Conservation (phyloP, 2,113 vertebrate species). For the Sebastes schlegelii region DNA sequence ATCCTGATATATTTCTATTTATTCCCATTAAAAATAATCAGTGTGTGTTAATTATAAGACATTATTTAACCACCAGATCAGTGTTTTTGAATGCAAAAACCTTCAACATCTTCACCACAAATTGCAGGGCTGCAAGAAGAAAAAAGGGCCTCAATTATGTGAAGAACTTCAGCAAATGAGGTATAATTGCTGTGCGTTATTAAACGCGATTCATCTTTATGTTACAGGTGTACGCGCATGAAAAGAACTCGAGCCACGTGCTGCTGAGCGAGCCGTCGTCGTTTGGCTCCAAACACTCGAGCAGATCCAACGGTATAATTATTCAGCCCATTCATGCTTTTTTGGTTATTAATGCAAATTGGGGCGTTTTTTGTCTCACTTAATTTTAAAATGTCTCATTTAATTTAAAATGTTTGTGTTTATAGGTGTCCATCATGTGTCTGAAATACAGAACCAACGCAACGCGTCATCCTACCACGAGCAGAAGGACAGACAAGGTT, state of each 20-base stretch:
- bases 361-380: background rate
- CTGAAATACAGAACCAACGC: slow-evolving; percentile 89
- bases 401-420: background rate
- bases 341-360: background rate
- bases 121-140: background rate
- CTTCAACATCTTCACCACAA: background rate
- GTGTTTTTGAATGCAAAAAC: background rate
- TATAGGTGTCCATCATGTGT: slow-evolving; percentile 72
- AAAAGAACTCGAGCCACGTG: slow-evolving; percentile 83
- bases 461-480: slow-evolving; percentile 86
- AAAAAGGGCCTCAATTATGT: slow-evolving; percentile 44
- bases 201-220: slow-evolving; percentile 63
- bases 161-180: slow-evolving; percentile 64
- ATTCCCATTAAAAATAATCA: background rate
- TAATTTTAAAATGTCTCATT: background rate
- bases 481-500: slow-evolving; percentile 89
- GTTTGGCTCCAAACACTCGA: slow-evolving; percentile 84
- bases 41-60: background rate
- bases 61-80: background rate
- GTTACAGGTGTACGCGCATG: slow-evolving; percentile 88
- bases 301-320: slow-evolving; percentile 89
- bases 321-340: background rate
- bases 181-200: slow-evolving; percentile 73
- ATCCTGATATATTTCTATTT: background rate
- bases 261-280: slow-evolving; percentile 74